Base-by-base conservation (phyloP, 2,888 invertebrate genomes). In the Hedya salicella region DNA sequence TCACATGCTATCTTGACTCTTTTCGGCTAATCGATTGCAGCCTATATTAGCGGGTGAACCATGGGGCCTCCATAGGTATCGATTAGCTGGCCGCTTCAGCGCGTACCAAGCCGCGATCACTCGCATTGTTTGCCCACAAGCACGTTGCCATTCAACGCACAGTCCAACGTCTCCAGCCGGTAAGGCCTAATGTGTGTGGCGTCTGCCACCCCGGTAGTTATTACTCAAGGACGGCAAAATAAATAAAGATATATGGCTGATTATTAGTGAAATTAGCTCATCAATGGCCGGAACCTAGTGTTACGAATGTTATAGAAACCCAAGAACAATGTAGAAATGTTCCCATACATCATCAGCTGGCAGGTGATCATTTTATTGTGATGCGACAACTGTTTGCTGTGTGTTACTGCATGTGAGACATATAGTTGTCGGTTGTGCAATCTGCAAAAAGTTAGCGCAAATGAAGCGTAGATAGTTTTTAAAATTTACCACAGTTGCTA, bases 51-150 rank as follows among this genome's bases (percentile, higher is more conserved):
- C 75, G 75, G 76, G 77, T 77, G 80, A 80, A 59, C 46, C 59
- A 44, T 80, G 78, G 77, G 46, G 78, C 78, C 70, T 74, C 76
- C 78, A 50, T 78, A 76, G 75, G 77, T 88, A 91, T 91, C 86
- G 91, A 91, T 90, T 85, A 59, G 65, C 65, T 53, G 52, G 65
- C 44, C 36, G 63, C 57, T 59, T 64, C 57, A 30, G 32, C 60
- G 53, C 87, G 91, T 91, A 90, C 91, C 91, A 89, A 83, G 80
- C 86, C 78, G 91, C 85, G 90, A 92, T 85, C 87, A 86, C 88
- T 82, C 91, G 85, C 85, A 90, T 89, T 92, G 91, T 91, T 91
- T 91, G 89, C 83, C 74, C 81, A 78, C 79, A 85, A 81, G 82
- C 86, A 83, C 82, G 89, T 88, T 89, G 88, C 88, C 83, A 89